Evolutionary conservation across 2,113 vertebrate species (phyloP).

Genomic region (Columba livia): DNA sequence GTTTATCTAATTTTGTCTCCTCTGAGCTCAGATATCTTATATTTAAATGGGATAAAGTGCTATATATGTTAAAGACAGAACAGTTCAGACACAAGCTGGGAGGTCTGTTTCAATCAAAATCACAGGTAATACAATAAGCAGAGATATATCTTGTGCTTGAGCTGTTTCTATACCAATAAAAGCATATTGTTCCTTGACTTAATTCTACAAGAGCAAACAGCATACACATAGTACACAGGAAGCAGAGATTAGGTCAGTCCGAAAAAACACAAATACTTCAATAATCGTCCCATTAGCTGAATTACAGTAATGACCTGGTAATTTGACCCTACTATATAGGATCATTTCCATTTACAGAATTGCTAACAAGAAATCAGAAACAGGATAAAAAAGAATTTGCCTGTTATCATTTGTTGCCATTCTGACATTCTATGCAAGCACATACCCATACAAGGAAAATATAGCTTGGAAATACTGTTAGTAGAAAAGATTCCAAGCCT

Average conservation of each 20-base stretch:
- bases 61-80: neutral
- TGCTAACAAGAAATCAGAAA: neutral
- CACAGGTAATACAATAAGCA: neutral
- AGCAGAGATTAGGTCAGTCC: neutral
- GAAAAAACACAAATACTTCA: slow-evolving; percentile 25
- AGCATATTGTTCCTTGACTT: neutral
- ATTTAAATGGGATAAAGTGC: neutral
- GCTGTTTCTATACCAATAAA: neutral
- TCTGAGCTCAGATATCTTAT: neutral
- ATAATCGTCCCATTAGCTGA: slow-evolving; percentile 26
- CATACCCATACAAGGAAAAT: neutral
- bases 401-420: neutral
- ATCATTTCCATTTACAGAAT: neutral
- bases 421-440: neutral
- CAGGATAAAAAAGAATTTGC: neutral
- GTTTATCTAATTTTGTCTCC: neutral
- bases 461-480: neutral
- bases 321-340: neutral
- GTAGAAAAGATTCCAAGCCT: neutral
- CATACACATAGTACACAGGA: neutral
- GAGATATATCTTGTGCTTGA: neutral
- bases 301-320: neutral
- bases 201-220: neutral
- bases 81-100: neutral
- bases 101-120: neutral